Percentiles rank a stretch among this genome's conserved stretches.
Evolutionary conservation across 2,113 vertebrate species (phyloP).

Genomic region (Semnornis frantzii): DNA sequence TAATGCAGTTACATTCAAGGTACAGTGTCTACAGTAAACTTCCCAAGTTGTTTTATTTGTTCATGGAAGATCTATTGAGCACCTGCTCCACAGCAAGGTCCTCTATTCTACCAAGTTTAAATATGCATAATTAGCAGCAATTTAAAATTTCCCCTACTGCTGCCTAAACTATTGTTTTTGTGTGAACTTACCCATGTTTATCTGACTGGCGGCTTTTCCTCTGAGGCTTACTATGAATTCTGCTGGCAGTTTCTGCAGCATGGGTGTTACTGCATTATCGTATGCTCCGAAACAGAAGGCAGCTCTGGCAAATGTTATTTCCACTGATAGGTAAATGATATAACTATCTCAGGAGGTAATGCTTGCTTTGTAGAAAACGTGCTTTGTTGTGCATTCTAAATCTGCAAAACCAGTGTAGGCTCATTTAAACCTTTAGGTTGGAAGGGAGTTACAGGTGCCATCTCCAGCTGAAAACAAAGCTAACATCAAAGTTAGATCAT

Average conservation of each 20-base stretch:
- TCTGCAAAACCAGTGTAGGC: neutral
- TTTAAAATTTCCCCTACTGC: neutral
- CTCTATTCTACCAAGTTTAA: neutral
- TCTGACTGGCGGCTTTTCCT: neutral
- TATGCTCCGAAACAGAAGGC: neutral
- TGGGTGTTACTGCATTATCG: neutral
- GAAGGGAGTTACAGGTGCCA: neutral
- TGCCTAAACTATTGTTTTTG: neutral
- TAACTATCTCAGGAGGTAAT: neutral
- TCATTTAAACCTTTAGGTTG: neutral
- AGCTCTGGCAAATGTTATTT: neutral
- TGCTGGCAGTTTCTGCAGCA: neutral
- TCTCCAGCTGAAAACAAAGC: neutral
- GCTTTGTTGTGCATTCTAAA: neutral
- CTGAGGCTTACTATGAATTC: neutral
- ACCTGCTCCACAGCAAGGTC: neutral
- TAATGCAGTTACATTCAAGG: neutral
- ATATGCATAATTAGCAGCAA: neutral
- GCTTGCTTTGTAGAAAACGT: neutral
- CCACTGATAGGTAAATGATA: neutral
- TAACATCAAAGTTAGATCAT: too few relatives aligned
- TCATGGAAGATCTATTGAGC: neutral
- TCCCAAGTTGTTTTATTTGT: neutral
- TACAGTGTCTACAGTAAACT: neutral
- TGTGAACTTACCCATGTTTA: neutral